Base-by-base conservation (phyloP, 2,113 vertebrate genomes). In the Ophthalmolycus amberensis region DNA sequence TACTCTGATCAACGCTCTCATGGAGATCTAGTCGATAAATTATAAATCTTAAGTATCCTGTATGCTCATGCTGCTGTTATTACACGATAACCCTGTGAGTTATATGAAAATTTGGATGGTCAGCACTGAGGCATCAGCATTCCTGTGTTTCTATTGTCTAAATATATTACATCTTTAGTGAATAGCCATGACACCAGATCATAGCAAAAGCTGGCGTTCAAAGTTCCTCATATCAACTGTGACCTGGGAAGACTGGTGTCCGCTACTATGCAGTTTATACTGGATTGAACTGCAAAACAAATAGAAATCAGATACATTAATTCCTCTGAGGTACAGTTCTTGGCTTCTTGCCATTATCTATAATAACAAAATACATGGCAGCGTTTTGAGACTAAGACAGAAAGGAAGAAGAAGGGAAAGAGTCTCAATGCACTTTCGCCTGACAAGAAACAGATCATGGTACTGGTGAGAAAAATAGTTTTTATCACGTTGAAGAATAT, bases 401-500 rank as follows among this genome's bases (percentile, higher is more conserved):
- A 72, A 62, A 64, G 6, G 25, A 65, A 64, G 10, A 34, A 34
- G 3, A 38, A 1, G 27, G 29, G 22, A 67, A 44, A 77, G 54
- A 62, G 34, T 54, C 32, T 70, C 15, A 40, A 22, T 58, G 59
- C 22, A 40, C 52, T 78, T 80, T 66, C 7, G 56, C 80, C 56
- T 84, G 75, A 78, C 63, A 77, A 85, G 71, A 78, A 70, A 67
- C 56, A 67, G 34, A 70, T 73, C 18, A 22, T 52, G 3, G 34
- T 14, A 16, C 34, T 67, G 54, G 38, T 40, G 50, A 62, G 67
- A 63, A 73, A 64, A 27, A 74, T 37, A 3, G 60, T 79, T 83
- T 83, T 65, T 46, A 65, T 85, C 62, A 27, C 16, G 22, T 48
- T 52, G 56, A 60, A 80, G 46, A 84, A 84, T 79, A 77, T 64